phyloP scores from a whole-genome alignment of 2,888 invertebrate genomes.

The Aethes cnicana region DNA sequence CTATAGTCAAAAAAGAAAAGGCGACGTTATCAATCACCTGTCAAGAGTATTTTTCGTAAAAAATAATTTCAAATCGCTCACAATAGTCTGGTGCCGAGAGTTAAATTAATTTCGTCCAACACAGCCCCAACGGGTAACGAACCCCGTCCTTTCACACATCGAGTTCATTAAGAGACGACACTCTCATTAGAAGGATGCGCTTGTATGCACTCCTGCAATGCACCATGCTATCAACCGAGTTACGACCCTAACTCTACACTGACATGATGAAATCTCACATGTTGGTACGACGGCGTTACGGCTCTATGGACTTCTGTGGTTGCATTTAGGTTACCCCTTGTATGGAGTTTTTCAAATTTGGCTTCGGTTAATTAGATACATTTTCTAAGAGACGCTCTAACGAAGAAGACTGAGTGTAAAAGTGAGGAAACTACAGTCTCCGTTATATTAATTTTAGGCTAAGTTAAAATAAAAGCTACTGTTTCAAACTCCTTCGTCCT shows the following conservation, averaged over 20 bases:
- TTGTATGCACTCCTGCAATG: constrained; percentile 15
- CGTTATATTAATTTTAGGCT: too few relatives aligned
- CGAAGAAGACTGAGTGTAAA: too few relatives aligned
- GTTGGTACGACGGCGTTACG: background rate
- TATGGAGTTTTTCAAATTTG: constrained; percentile 28
- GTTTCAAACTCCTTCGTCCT: too few relatives aligned
- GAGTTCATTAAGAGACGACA: constrained; percentile 28
- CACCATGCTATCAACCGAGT: background rate
- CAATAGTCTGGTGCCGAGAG: constrained; percentile 16
- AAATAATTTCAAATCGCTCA: constrained; percentile 25
- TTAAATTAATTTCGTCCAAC: constrained; percentile 28
- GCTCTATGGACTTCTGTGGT: background rate
- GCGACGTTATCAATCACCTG: constrained; percentile 19
- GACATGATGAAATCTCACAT: background rate
- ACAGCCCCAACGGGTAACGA: constrained; percentile 20
- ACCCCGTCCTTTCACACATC: constrained; percentile 30
- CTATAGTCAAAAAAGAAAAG: too few relatives aligned
- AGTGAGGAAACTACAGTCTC: too few relatives aligned
- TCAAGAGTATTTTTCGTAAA: constrained; percentile 6
- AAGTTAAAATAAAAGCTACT: too few relatives aligned
- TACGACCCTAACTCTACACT: background rate
- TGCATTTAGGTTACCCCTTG: constrained; percentile 15
- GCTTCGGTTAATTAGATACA: constrained; percentile 26
- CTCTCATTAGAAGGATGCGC: constrained; percentile 31
- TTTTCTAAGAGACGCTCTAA: constrained; percentile 14